A percentile compares a stretch with the other conserved stretches of the same genome.
Conservation (phyloP, 2,113 vertebrate species). For the Seriola quinqueradiata region DNA sequence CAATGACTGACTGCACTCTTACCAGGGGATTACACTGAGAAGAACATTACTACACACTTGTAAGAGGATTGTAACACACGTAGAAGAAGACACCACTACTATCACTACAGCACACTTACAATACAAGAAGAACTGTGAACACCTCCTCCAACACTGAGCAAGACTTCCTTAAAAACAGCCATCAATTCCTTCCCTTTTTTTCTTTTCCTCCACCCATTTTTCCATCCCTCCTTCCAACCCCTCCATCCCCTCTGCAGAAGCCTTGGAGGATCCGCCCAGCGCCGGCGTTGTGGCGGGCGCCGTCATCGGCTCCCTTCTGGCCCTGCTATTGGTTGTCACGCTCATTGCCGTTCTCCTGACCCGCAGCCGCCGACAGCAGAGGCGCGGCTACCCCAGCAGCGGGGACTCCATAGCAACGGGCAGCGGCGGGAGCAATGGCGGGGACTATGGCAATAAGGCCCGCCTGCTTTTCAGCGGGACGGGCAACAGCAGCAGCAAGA, state of each 20-base stretch:
- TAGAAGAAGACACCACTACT: slow-evolving; percentile 55
- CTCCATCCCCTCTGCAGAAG: slow-evolving; percentile 87
- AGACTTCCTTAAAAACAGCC: slow-evolving; percentile 56
- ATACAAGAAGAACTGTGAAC: slow-evolving; percentile 59
- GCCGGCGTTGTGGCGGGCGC: slow-evolving; percentile 87
- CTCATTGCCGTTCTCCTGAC: slow-evolving; percentile 83
- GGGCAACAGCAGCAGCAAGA: slow-evolving; percentile 61
- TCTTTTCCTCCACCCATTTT: slow-evolving; percentile 72
- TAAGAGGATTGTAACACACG: slow-evolving; percentile 75
- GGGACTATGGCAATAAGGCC: slow-evolving; percentile 85
- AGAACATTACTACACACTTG: slow-evolving; percentile 74
- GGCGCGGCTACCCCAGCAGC: slow-evolving; percentile 68
- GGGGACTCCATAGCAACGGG: slow-evolving; percentile 64
- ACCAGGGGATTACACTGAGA: slow-evolving; percentile 70
- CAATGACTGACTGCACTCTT: slow-evolving; percentile 67
- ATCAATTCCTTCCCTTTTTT: slow-evolving; percentile 68
- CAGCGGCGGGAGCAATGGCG: slow-evolving; percentile 77
- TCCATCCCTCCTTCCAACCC: slow-evolving; percentile 70
- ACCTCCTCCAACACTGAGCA: slow-evolving; percentile 46
- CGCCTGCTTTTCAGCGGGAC: slow-evolving; percentile 79
- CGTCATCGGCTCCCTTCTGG: slow-evolving; percentile 88
- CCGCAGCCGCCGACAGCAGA: slow-evolving; percentile 78
- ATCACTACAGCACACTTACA: slow-evolving; percentile 57
- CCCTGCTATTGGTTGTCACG: slow-evolving; percentile 84
- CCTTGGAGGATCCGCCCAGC: slow-evolving; percentile 82